Base-by-base conservation (phyloP, 2,888 invertebrate species). In the Litoditis marina region DNA sequence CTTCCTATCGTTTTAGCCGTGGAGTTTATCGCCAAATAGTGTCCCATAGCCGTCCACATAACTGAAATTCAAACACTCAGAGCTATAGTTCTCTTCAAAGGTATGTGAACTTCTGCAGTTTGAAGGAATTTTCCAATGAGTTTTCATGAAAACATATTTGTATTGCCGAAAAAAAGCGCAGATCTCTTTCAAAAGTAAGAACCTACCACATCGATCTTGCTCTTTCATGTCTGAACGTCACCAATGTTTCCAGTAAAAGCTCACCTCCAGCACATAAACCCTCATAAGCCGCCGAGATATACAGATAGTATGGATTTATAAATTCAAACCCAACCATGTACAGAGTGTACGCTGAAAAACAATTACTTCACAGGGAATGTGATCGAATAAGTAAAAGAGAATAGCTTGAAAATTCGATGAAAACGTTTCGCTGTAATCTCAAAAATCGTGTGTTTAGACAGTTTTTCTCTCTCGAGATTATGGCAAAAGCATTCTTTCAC, bases 11-110 rank as follows among this genome's bases (percentile, higher is more conserved):
- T 68, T 16, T 58, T 44, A 28, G 65, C 65, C n/a, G 34, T 65
- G 0, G 68, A 68, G 42, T 65, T 65, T 3, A 68, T 42, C 13
- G 68, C 61, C 27, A 68, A 47, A 47, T 65, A 65, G 1, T 68
- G 61, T 1, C 68, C 68, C 44, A 68, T 58, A 6, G 59, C 61
- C 31, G 68, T 68, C 68, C 68, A 68, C 27, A 68, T 36, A 27
- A 60, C 62, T 64, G 22, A 28, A 62, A 19, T 42, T 42, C 42
- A 5, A 5, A 19, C 11, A n/a, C n/a, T n/a, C n/a, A n/a, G n/a
- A n/a, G n/a, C n/a, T n/a, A n/a, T n/a, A n/a, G n/a, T n/a, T n/a
- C n/a, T n/a, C n/a, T n/a, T n/a, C n/a, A n/a, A n/a, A n/a, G n/a
- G n/a, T n/a, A n/a, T n/a, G n/a, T n/a, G n/a, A n/a, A n/a, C n/a